Conservation (phyloP, 2,113 vertebrate species). For the Equus przewalskii region DNA sequence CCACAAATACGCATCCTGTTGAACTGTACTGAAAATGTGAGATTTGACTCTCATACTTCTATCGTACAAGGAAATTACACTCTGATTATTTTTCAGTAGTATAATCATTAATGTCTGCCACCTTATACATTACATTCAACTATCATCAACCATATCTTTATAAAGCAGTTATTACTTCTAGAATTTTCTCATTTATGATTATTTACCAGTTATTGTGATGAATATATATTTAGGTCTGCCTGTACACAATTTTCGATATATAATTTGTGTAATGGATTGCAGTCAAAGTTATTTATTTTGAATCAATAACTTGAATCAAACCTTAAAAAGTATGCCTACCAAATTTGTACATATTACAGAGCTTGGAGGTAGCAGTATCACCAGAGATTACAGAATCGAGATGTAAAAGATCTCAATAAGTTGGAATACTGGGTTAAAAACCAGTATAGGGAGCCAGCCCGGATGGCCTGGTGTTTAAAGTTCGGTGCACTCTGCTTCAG, state of each 20-base stretch:
- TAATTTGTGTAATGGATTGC: not conserved
- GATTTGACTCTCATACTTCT: slow-evolving; percentile 7
- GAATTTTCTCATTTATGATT: not conserved
- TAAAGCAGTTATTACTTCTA: slow-evolving; percentile 34
- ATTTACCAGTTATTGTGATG: not conserved
- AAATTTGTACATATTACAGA: not conserved
- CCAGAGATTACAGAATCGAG: not conserved
- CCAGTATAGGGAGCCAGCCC: not conserved
- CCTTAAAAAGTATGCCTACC: not conserved
- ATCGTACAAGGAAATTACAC: slow-evolving; percentile 30
- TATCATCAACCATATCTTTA: not conserved
- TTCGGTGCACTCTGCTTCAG: too few species aligned
- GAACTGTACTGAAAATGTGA: slow-evolving; percentile 37
- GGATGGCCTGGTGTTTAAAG: too few species aligned
- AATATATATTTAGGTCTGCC: slow-evolving; percentile 19
- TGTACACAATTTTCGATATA: not conserved
- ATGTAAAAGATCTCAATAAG: not conserved
- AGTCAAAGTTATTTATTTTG: not conserved
- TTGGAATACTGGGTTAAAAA: not conserved
- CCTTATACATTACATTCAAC: not conserved
- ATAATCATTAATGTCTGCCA: not conserved
- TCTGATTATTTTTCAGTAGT: not conserved
- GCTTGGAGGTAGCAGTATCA: not conserved
- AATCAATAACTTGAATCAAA: not conserved
- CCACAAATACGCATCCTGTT: slow-evolving; percentile 29